Conservation (phyloP, 2,888 invertebrate species). For the Chrysopilus asiliformis region DNA sequence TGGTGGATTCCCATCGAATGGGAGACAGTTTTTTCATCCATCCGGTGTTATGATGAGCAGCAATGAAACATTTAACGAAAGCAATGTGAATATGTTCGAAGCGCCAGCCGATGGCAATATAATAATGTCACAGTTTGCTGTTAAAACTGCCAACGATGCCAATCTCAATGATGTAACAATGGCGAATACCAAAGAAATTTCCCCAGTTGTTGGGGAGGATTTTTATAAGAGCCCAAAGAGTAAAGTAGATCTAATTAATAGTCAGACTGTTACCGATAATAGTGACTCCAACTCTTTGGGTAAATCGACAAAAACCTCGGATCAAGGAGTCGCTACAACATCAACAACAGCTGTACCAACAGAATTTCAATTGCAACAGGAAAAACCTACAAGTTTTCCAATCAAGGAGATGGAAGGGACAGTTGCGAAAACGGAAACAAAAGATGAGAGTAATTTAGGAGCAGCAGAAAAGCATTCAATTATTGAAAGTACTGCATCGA, state of each 20-base stretch:
- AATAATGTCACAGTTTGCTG: slow-evolving; percentile 10
- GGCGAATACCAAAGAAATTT: neutral
- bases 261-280: slow-evolving; percentile 18
- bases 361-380: too few relatives aligned
- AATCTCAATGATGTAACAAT: slow-evolving; percentile 5
- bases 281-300: slow-evolving; percentile 45
- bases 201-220: slow-evolving; percentile 28
- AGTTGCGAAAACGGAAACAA: neutral
- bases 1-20: slow-evolving; percentile 7
- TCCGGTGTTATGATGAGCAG: slow-evolving; percentile 13
- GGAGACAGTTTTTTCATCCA: slow-evolving; percentile 18
- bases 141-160: slow-evolving; percentile 7
- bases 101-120: neutral
- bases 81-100: slow-evolving; percentile 10
- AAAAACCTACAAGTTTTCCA: neutral
- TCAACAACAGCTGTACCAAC: slow-evolving; percentile 24
- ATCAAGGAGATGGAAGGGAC: neutral
- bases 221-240: slow-evolving; percentile 48
- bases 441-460: neutral
- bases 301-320: slow-evolving; percentile 38
- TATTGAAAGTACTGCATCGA: neutral
- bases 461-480: neutral
- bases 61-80: slow-evolving; percentile 7
- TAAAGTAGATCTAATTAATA: slow-evolving; percentile 12
- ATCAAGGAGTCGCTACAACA: slow-evolving; percentile 39